Evolutionary conservation across 2,888 invertebrate genomes (phyloP), one percentile per base, ranked within the genome.

Genomic region (Criorhina ranunculi): DNA sequence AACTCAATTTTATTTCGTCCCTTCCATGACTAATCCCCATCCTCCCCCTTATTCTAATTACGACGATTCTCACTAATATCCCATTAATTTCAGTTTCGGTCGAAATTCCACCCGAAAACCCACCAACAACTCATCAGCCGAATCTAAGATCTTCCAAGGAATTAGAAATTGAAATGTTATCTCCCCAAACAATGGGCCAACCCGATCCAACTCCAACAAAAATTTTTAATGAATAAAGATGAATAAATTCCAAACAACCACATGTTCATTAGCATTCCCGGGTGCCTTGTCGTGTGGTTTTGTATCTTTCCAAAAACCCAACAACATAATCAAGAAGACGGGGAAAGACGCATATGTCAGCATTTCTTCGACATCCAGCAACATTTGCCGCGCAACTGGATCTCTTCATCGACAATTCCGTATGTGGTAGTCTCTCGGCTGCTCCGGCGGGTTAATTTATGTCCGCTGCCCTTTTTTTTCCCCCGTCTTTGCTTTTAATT

Each of bases 261-360:
- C 73, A 85, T 85, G 80, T 80, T 85, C 85, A 80, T 85, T 85
- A 85, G 75, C 80, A 79, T 75, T 79, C 72, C 33, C 49, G 17
- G 72, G 46, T 55, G 55, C 60, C 42, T 66, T 51, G 55, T 59
- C 53, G 37, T 42, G n/a, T 59, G 29, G 46, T 40, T 37, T 11
- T 15, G 17, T 55, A 64, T 60, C 64, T 64, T 24, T 24, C 24
- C 59, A 62, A 40, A 79, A 59, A 60, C 53, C 64, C 46, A 80
- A 85, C 75, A 76, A 80, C 80, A 75, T 76, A 85, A 85, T 85
- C 80, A 85, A 85, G 85, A 70, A 24, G 24, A 24, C 24, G 24
- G 2, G 24, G 24, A 24, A 3, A 4, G 24, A 24, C 64, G 24
- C 80, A 85, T 78, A 78, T 70, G 78, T 85, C 69, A 75, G 67